phyloP scores from a whole-genome alignment of 2,113 vertebrate genomes.

The Prionailurus bengalensis region DNA sequence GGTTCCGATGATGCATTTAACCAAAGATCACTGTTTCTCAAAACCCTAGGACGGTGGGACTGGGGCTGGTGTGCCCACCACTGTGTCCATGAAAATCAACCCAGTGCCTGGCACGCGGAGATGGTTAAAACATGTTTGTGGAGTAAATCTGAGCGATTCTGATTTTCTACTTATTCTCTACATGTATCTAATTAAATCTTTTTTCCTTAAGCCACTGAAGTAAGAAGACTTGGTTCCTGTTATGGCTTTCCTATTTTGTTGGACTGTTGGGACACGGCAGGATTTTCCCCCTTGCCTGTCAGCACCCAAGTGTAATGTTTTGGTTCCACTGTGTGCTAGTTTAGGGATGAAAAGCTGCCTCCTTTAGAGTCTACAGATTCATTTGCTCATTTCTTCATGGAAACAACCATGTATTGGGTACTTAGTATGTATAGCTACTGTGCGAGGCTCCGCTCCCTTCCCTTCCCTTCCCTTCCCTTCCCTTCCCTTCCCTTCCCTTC shows the following conservation, averaged over 20 bases:
- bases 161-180: neutral
- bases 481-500: fast-evolving
- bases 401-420: neutral
- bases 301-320: neutral
- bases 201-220: slow-evolving; percentile 11
- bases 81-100: neutral
- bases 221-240: neutral
- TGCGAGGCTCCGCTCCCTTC: neutral
- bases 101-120: neutral
- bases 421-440: neutral
- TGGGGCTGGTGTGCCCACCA: neutral
- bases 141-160: neutral
- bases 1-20: neutral
- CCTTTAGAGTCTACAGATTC: neutral
- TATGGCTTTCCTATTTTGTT: neutral
- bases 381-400: neutral
- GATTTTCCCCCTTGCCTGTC: too few relatives aligned
- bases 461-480: neutral
- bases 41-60: neutral
- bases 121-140: neutral
- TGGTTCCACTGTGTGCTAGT: neutral
- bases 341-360: neutral
- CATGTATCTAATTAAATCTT: neutral
- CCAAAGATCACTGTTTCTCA: neutral
- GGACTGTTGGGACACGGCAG: neutral